These are phyloP conservation scores for Champsocephalus esox DNA, from an alignment of 2,797 vertebrate genomes.

Conservation along the genomic window DNA sequence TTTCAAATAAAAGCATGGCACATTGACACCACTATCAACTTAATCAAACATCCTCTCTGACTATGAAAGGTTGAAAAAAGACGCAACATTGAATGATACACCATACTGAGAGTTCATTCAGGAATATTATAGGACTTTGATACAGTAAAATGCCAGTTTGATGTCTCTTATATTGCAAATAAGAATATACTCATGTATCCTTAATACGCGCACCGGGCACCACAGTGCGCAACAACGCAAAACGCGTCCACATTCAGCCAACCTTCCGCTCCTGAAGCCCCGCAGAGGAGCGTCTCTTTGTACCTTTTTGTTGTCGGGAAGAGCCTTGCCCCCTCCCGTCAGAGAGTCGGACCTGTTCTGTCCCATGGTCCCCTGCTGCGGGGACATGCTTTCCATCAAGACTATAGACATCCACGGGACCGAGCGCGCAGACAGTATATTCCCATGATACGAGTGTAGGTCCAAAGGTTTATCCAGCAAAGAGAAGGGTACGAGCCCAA, in stretches of 20 bases:
- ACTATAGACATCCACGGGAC: constrained; percentile 64
- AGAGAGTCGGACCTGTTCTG: constrained; percentile 89
- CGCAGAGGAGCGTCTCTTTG: neutral
- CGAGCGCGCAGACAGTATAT: constrained; percentile 49
- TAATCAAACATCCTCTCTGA: neutral
- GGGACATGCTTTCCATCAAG: constrained; percentile 95
- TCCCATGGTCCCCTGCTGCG: constrained; percentile 91
- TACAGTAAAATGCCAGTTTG: neutral
- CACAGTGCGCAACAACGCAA: constrained; percentile 12
- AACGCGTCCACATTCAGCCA: neutral
- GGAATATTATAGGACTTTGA: neutral
- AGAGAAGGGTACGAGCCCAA: constrained; percentile 20
- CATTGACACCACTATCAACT: neutral
- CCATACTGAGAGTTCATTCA: neutral
- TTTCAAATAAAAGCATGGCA: neutral
- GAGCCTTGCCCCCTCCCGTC: constrained; percentile 83
- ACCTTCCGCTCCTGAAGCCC: neutral
- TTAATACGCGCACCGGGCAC: neutral
- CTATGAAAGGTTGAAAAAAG: neutral
- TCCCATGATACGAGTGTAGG: constrained; percentile 61
- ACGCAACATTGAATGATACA: neutral
- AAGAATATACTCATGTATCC: neutral
- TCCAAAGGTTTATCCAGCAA: constrained; percentile 65
- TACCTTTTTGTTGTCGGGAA: constrained; percentile 83
- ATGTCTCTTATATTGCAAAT: neutral